phyloP scores from a whole-genome alignment of 2,888 invertebrate species.

The Caenorhabditis wallacei region DNA sequence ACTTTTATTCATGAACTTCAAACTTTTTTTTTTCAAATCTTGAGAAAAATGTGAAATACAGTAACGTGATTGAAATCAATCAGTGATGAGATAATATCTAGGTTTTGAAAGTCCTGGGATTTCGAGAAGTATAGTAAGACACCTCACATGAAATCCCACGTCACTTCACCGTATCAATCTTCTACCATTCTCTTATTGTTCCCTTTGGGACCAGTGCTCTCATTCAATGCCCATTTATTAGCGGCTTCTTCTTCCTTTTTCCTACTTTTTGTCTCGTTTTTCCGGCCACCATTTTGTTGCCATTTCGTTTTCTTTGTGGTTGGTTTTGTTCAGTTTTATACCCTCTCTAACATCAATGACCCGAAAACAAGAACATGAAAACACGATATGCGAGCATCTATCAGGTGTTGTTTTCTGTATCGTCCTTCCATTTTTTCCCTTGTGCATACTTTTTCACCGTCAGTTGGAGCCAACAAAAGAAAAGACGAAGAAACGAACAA shows the following conservation, averaged over 20 bases:
- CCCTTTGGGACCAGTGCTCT: slow-evolving; percentile 55
- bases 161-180: slow-evolving; percentile 33
- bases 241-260: slow-evolving; percentile 41
- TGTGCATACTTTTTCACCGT: slow-evolving; percentile 57
- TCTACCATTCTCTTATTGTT: slow-evolving; percentile 27
- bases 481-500: slow-evolving; percentile 26
- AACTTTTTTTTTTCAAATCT: background rate
- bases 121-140: background rate
- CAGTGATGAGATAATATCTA: no score
- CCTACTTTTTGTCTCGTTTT: slow-evolving; percentile 40
- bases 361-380: slow-evolving; percentile 49
- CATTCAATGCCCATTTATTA: slow-evolving; percentile 63
- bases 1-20: slow-evolving; percentile 27
- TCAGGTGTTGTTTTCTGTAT: slow-evolving; percentile 51
- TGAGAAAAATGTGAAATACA: no score
- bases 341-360: slow-evolving; percentile 45
- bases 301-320: slow-evolving; percentile 25
- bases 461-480: slow-evolving; percentile 5
- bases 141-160: background rate
- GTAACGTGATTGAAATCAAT: no score
- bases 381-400: slow-evolving; percentile 26
- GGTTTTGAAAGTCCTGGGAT: no score
- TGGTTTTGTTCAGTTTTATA: slow-evolving; percentile 30
- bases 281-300: slow-evolving; percentile 35
- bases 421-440: slow-evolving; percentile 23